Evolutionary conservation across 2,797 vertebrate species (phyloP).

Genomic region (Premnoplex brunnescens): DNA sequence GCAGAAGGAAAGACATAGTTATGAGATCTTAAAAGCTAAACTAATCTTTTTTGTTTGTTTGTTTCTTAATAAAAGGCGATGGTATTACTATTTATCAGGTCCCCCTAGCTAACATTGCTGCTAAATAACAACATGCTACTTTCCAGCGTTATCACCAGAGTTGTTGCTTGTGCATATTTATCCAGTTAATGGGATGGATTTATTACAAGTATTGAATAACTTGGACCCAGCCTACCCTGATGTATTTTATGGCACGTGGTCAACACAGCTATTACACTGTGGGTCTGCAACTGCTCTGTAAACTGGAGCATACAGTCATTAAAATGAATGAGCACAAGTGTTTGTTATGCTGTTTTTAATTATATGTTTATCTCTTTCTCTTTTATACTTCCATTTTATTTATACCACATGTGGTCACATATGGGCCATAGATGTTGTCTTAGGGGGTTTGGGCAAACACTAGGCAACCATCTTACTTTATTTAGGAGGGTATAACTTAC

Average conservation of each 20-base stretch:
- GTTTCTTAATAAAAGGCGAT: background rate
- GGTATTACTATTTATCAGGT: conserved; percentile 16
- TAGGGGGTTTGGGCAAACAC: conserved; percentile 57
- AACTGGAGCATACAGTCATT: conserved; percentile 64
- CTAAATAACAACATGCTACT: conserved; percentile 47
- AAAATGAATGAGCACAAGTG: conserved; percentile 72
- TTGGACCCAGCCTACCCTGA: conserved; percentile 56
- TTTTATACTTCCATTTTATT: conserved; percentile 76
- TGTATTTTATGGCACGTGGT: conserved; percentile 76
- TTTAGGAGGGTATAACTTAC: conserved; percentile 40
- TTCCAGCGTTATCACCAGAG: conserved; percentile 54
- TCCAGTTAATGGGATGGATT: conserved; percentile 73
- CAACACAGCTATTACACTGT: conserved; percentile 66
- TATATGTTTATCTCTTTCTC: conserved; percentile 77
- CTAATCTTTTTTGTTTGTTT: conserved; percentile 40
- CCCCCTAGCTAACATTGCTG: background rate
- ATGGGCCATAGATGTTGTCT: conserved; percentile 66
- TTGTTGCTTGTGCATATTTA: conserved; percentile 67
- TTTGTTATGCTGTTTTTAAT: conserved; percentile 77
- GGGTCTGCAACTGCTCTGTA: conserved; percentile 69
- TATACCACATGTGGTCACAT: conserved; percentile 73
- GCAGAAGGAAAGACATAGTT: conserved; percentile 21
- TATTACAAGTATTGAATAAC: conserved; percentile 77
- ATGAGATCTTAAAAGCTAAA: conserved; percentile 43
- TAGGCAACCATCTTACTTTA: conserved; percentile 62